These are phyloP conservation scores for Mus spicilegus DNA, from an alignment of 2,113 vertebrate species.

Conservation along the genomic window DNA sequence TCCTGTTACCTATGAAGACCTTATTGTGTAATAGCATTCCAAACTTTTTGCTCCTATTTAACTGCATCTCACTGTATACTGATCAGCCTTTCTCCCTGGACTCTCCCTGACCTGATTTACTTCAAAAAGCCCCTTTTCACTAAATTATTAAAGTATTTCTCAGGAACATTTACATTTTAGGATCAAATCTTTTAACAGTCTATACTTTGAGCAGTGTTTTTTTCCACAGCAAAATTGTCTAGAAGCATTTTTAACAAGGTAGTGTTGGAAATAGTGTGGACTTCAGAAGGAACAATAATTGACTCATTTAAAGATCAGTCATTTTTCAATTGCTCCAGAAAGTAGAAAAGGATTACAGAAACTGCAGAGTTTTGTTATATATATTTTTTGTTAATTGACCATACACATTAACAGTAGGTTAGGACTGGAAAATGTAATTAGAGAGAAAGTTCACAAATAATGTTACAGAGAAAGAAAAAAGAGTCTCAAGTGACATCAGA, in stretches of 20 bases:
- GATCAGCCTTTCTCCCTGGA: neutral
- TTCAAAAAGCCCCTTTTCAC: constrained; percentile 16
- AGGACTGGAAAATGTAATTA: neutral
- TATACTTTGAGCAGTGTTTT: neutral
- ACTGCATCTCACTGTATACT: neutral
- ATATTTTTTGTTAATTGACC: constrained; percentile 34
- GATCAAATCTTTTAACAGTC: constrained; percentile 1
- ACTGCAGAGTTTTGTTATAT: neutral
- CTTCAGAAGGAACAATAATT: constrained; percentile 40
- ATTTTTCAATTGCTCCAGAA: constrained; percentile 44
- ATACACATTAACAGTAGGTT: neutral
- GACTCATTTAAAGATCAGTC: constrained; percentile 39
- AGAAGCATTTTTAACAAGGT: constrained; percentile 21
- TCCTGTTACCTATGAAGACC: neutral
- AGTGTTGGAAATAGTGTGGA: neutral
- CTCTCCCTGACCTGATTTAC: constrained; percentile 13
- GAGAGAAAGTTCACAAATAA: constrained; percentile 1
- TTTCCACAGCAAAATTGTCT: neutral
- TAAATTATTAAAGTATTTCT: constrained; percentile 65
- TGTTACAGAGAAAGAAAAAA: neutral
- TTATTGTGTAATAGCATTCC: neutral
- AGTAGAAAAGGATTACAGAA: constrained; percentile 40
- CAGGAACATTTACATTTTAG: constrained; percentile 49
- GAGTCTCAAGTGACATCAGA: neutral
- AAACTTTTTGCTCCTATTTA: neutral